These are phyloP conservation scores for Nesoenas mayeri DNA, from an alignment of 2,113 vertebrate species.

Conservation along the genomic window DNA sequence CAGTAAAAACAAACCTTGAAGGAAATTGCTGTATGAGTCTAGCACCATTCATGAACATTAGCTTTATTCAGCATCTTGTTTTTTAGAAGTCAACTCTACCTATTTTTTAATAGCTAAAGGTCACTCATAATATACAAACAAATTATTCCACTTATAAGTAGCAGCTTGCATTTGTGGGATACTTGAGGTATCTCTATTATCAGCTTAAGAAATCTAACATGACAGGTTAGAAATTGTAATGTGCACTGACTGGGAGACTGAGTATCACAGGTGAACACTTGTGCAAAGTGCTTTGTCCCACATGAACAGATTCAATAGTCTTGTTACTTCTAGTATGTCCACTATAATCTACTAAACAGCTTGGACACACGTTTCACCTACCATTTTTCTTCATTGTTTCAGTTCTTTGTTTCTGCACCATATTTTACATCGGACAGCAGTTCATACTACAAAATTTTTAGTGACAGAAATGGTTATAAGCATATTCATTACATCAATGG, in stretches of 20 bases:
- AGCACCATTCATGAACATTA: not conserved
- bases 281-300: not conserved
- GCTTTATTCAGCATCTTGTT: not conserved
- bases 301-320: not conserved
- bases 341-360: not conserved
- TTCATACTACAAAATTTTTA: conserved; percentile 97
- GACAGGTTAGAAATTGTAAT: not conserved
- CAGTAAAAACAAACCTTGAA: not conserved
- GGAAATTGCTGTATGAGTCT: not conserved
- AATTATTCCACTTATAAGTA: not conserved
- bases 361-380: not conserved
- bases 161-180: not conserved
- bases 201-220: not conserved
- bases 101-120: not conserved
- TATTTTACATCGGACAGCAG: conserved; percentile 87
- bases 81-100: not conserved
- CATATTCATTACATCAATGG: conserved; percentile 90
- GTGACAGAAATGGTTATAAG: conserved; percentile 90
- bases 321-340: not conserved
- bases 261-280: not conserved
- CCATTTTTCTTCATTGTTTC: conserved; percentile 65
- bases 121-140: not conserved
- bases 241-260: not conserved
- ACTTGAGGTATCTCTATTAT: not conserved
- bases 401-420: conserved; percentile 88